phyloP scores from a whole-genome alignment of 2,888 invertebrate species.

The Aphodius granarius region DNA sequence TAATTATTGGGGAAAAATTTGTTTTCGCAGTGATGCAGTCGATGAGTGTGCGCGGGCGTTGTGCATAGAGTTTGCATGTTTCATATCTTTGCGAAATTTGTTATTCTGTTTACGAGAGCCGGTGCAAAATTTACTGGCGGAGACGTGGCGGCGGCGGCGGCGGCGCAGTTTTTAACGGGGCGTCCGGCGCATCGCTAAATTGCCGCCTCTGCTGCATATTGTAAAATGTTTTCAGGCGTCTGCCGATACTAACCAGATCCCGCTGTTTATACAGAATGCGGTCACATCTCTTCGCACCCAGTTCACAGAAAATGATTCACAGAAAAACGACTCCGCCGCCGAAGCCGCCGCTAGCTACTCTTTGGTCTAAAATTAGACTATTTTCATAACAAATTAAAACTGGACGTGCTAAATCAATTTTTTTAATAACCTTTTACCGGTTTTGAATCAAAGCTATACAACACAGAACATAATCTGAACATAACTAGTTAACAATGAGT shows the following conservation, averaged over 20 bases:
- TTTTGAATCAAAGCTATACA: neutral
- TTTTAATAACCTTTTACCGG: constrained; percentile 32
- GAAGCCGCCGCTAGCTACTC: no score
- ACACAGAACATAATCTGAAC: neutral
- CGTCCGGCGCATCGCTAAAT: constrained; percentile 12
- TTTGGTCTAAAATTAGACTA: constrained; percentile 46
- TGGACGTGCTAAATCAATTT: constrained; percentile 41
- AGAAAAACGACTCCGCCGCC: constrained; percentile 43
- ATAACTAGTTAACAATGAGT: neutral
- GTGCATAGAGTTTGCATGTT: constrained; percentile 19
- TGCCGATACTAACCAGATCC: constrained; percentile 48
- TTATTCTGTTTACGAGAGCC: constrained; percentile 24
- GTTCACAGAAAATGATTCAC: constrained; percentile 47
- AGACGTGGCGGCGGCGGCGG: constrained; percentile 20
- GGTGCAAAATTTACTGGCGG: constrained; percentile 31
- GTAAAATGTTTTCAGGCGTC: constrained; percentile 36
- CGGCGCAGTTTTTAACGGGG: constrained; percentile 13
- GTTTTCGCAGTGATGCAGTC: constrained; percentile 10
- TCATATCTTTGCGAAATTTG: constrained; percentile 21
- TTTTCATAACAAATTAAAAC: constrained; percentile 47
- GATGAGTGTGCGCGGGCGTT: neutral
- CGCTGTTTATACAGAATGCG: constrained; percentile 46
- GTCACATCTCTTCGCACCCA: constrained; percentile 51
- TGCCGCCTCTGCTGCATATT: constrained; percentile 20
- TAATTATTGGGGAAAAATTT: constrained; percentile 16